Evolutionary conservation across 2,113 vertebrate species (phyloP).

Genomic region (Suricata suricatta): DNA sequence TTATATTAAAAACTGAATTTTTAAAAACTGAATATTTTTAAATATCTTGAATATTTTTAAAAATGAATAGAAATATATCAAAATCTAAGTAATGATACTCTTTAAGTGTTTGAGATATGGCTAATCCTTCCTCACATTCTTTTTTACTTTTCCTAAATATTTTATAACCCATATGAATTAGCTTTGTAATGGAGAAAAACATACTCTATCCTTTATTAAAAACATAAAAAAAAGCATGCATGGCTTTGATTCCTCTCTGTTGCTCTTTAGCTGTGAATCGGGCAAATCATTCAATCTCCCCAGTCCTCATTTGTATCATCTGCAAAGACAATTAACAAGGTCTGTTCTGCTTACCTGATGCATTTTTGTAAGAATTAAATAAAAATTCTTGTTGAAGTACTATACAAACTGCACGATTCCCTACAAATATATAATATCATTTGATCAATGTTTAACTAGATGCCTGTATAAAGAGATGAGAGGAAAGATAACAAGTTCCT

Average conservation of each 20-base stretch:
- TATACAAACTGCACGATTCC: not conserved
- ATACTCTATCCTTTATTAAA: not conserved
- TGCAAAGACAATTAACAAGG: not conserved
- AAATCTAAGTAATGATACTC: not conserved
- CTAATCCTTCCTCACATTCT: not conserved
- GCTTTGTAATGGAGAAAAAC: not conserved
- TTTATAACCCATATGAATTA: not conserved
- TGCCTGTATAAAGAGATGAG: not conserved
- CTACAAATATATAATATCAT: not conserved
- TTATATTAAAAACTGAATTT: not conserved
- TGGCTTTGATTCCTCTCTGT: not conserved
- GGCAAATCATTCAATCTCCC: not conserved
- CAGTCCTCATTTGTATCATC: not conserved
- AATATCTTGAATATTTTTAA: not conserved
- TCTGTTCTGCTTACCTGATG: not conserved
- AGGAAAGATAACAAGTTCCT: not conserved
- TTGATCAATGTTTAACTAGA: not conserved
- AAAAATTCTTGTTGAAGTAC: not conserved
- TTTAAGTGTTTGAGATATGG: not conserved
- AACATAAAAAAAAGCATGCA: not conserved
- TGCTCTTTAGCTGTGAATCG: not conserved
- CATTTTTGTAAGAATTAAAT: constrained; percentile 47
- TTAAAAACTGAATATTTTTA: not conserved
- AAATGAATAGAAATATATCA: not conserved
- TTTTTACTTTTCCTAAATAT: not conserved